Evolutionary conservation across 2,797 vertebrate genomes (phyloP).

Genomic region (Chromis chromis): DNA sequence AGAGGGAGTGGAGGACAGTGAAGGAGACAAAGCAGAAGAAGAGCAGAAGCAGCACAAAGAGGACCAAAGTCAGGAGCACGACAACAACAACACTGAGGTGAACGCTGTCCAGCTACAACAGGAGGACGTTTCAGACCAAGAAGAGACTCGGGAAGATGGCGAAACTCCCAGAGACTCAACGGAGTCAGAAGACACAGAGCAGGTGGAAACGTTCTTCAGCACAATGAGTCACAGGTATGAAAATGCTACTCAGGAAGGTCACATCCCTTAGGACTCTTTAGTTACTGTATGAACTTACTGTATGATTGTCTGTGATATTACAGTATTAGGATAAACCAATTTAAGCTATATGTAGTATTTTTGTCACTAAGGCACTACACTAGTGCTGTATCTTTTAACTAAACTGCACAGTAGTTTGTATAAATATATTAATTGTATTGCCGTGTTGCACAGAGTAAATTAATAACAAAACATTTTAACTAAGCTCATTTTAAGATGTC

Average conservation of each 20-base stretch:
- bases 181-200: constrained; percentile 71
- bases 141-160: constrained; percentile 45
- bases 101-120: constrained; percentile 30
- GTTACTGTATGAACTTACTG: constrained; percentile 27
- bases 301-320: constrained; percentile 41
- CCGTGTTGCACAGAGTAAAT: constrained; percentile 45
- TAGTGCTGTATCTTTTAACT: constrained; percentile 37
- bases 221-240: constrained; percentile 96
- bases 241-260: constrained; percentile 73
- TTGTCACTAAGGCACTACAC: constrained; percentile 48
- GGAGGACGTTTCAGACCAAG: constrained; percentile 49
- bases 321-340: constrained; percentile 59
- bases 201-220: constrained; percentile 96
- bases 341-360: constrained; percentile 41
- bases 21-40: constrained; percentile 41
- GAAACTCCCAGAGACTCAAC: constrained; percentile 44
- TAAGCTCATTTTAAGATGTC: constrained; percentile 52
- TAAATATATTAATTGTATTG: constrained; percentile 37
- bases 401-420: constrained; percentile 47
- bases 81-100: constrained; percentile 44
- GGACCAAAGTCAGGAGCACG: constrained; percentile 58
- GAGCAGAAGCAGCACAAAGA: constrained; percentile 57
- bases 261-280: constrained; percentile 63
- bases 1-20: constrained; percentile 49
- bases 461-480: constrained; percentile 17